Percentiles rank a stretch among this genome's conserved stretches.
These are phyloP conservation scores for Parotocinclus haroldoi DNA, from an alignment of 2,797 vertebrate genomes.

Conservation along the genomic window DNA sequence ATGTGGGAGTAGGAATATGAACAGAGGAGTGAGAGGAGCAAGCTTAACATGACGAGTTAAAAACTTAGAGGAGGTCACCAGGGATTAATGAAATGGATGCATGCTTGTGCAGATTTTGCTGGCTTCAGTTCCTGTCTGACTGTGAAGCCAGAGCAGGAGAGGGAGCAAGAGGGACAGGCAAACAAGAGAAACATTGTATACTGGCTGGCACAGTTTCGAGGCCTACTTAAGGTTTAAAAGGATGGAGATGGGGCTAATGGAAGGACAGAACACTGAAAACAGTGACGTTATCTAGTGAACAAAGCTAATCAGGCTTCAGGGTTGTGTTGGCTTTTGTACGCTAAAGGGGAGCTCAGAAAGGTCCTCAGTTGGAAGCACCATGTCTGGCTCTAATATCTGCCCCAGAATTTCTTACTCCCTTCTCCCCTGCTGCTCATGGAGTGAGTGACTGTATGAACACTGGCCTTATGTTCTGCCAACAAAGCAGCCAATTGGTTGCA, in stretches of 20 bases:
- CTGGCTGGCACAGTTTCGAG: constrained; percentile 7
- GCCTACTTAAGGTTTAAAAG: constrained; percentile 5
- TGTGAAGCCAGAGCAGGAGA: constrained; percentile 11
- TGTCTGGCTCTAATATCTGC: constrained; percentile 29
- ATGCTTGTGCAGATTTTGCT: constrained; percentile 20
- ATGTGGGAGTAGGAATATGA: constrained; percentile 8
- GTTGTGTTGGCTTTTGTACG: constrained; percentile 19
- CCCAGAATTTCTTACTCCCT: constrained; percentile 15
- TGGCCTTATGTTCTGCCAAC: constrained; percentile 40
- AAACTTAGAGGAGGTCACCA: constrained; percentile 7
- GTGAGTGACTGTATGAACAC: constrained; percentile 29
- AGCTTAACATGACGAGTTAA: constrained; percentile 15
- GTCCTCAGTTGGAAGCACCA: constrained; percentile 18
- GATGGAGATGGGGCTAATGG: constrained; percentile 22
- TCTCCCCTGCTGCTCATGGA: constrained; percentile 28
- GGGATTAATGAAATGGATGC: constrained; percentile 31
- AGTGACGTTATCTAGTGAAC: constrained; percentile 26
- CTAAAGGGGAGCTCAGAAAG: constrained; percentile 10
- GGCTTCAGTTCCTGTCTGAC: constrained; percentile 20
- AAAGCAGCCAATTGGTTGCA: constrained; percentile 28
- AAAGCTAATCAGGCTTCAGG: constrained; percentile 19
- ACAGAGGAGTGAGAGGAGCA: constrained; percentile 6
- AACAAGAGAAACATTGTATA: constrained; percentile 41
- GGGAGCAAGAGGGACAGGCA: neutral
- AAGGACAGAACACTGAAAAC: constrained; percentile 22